Evolutionary conservation across 2,797 vertebrate genomes (phyloP).

Genomic region (Manis pentadactyla): DNA sequence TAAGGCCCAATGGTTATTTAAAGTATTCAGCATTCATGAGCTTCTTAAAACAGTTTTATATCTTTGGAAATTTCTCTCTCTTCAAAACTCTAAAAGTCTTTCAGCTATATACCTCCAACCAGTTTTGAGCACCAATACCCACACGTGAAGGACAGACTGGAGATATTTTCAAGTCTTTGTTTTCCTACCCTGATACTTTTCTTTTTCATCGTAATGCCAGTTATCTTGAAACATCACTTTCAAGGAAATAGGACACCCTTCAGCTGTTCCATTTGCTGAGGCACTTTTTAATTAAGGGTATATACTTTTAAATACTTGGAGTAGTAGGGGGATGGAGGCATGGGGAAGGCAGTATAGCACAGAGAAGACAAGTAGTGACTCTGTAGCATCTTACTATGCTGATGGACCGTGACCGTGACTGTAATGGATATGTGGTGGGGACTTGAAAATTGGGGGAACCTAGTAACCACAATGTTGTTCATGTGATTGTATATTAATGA

Average conservation of each 20-base stretch:
- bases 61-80: neutral
- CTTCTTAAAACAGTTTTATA: neutral
- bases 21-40: neutral
- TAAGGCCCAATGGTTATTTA: neutral
- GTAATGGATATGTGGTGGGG: too few relatives aligned
- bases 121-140: neutral
- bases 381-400: too few relatives aligned
- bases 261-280: neutral
- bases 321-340: too few relatives aligned
- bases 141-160: neutral
- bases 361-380: too few relatives aligned
- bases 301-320: too few relatives aligned
- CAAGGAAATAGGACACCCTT: neutral
- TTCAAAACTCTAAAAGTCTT: neutral
- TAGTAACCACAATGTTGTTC: too few relatives aligned
- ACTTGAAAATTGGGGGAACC: too few relatives aligned
- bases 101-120: neutral
- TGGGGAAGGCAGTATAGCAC: too few relatives aligned
- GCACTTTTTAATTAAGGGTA: neutral
- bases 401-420: too few relatives aligned
- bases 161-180: neutral
- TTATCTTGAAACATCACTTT: neutral
- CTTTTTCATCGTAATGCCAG: neutral
- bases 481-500: too few relatives aligned
- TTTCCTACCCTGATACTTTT: neutral